phyloP scores from a whole-genome alignment of 2,888 invertebrate genomes.

The Dichetophora obliterata region DNA sequence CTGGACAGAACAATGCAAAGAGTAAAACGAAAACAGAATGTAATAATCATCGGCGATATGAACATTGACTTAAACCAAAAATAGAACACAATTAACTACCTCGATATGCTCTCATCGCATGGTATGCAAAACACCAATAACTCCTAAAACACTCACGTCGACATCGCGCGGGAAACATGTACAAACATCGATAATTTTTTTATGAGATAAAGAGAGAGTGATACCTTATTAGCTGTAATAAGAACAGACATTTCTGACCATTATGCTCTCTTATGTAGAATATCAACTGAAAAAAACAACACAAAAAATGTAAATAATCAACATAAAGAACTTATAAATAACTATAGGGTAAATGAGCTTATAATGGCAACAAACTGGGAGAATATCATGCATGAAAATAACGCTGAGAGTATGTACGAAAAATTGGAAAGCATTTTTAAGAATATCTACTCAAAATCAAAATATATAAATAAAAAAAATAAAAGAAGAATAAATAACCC shows the following conservation, averaged over 20 bases:
- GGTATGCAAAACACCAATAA: background rate
- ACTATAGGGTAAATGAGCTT: conserved; percentile 2
- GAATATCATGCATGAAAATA: background rate
- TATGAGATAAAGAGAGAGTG: too few species aligned
- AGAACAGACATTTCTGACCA: conserved; percentile 15
- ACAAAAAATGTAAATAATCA: background rate
- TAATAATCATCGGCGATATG: conserved; percentile 10
- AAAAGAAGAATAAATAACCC: background rate
- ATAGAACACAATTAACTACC: background rate
- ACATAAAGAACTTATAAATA: background rate
- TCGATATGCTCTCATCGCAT: too few species aligned
- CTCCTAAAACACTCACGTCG: too few species aligned
- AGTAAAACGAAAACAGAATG: too few species aligned
- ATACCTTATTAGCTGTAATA: background rate
- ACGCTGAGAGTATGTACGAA: background rate
- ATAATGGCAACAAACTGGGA: conserved; percentile 11
- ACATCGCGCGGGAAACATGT: too few species aligned
- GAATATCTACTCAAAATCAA: background rate
- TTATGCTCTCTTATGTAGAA: conserved; percentile 3
- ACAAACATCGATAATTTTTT: too few species aligned
- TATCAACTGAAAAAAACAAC: background rate
- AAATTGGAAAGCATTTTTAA: background rate
- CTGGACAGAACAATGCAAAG: too few species aligned
- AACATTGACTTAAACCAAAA: conserved; percentile 6
- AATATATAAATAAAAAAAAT: too few species aligned